Evolutionary conservation across 2,888 invertebrate species (phyloP), one percentile per base, ranked within the genome.

Genomic region (Globia sparganii): DNA sequence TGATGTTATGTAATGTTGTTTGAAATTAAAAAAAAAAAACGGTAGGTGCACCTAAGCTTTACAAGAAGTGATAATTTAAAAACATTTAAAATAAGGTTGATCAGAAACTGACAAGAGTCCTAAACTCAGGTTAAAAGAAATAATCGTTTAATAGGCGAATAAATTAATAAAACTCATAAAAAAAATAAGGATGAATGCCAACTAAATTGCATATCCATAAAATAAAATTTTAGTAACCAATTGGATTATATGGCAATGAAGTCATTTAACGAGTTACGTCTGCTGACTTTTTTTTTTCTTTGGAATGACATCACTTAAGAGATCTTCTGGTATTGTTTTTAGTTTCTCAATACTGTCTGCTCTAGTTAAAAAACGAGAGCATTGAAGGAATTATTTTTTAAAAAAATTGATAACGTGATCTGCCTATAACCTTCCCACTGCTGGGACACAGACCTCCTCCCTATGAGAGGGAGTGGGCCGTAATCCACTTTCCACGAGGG

Each of bases 101-200:
- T 65, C 83, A 86, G 86, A 87, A 83, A 85, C 78, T 80, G 65
- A 49, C 49, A 68, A 61, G 62, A 68, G 9, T 65, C 28, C 5
- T 66, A 28, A 28, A 67, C 66, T 56, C 46, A 62, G 61, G 53
- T 72, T 69, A 58, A 67, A 72, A 66, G n/a, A 77, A 69, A 69
- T 83, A 84, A 85, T 85, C 85, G 84, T 67, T 72, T 85, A 81
- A 88, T 86, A 67, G 83, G 56, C 67, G 67, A 80, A 76, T 76
- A 72, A 72, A 79, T 84, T 81, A 81, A 72, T 69, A 72, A 65
- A 72, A 85, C 46, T 75, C 65, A 74, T 86, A 77, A 80, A 81
- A 46, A 70, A 77, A 86, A 77, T 81, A 81, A 72, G 70, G 68
- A 74, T 73, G 75, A 75, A 75, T 59, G 73, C 66, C 67, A 79